These are phyloP conservation scores for Lepidurus apus DNA, from an alignment of 1,140 invertebrate genomes.

Conservation along the genomic window DNA sequence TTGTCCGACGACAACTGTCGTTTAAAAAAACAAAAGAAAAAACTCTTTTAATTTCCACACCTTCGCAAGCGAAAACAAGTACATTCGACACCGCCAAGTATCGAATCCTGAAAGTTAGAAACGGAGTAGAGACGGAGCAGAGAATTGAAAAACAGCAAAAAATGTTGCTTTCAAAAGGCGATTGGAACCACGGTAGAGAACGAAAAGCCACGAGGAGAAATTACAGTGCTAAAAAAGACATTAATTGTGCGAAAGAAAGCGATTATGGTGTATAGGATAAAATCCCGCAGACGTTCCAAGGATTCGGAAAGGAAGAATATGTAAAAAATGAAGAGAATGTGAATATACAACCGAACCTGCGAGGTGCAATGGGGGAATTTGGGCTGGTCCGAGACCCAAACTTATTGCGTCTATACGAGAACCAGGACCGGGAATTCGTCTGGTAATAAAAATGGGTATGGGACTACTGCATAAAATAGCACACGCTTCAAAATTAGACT, in stretches of 20 bases:
- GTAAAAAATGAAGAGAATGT: background rate
- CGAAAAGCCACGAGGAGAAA: background rate
- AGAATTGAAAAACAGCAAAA: conserved; percentile 5
- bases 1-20: conserved; percentile 61
- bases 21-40: conserved; percentile 22
- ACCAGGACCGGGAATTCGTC: background rate
- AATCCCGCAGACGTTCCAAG: too few relatives aligned
- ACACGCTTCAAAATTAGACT: background rate
- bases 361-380: conserved; percentile 27
- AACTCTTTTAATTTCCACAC: background rate
- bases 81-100: background rate
- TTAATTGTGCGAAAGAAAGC: background rate
- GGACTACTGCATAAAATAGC: background rate
- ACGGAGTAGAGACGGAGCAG: background rate
- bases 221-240: background rate
- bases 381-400: conserved; percentile 12
- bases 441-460: conserved; percentile 7
- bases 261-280: too few relatives aligned
- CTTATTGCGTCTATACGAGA: background rate
- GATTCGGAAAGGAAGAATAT: too few relatives aligned
- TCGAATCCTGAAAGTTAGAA: background rate
- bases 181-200: background rate
- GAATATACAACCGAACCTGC: conserved; percentile 22
- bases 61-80: background rate
- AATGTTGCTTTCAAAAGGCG: background rate